Base-by-base conservation (phyloP, 2,888 invertebrate species). In the Dasypogon diadema region DNA sequence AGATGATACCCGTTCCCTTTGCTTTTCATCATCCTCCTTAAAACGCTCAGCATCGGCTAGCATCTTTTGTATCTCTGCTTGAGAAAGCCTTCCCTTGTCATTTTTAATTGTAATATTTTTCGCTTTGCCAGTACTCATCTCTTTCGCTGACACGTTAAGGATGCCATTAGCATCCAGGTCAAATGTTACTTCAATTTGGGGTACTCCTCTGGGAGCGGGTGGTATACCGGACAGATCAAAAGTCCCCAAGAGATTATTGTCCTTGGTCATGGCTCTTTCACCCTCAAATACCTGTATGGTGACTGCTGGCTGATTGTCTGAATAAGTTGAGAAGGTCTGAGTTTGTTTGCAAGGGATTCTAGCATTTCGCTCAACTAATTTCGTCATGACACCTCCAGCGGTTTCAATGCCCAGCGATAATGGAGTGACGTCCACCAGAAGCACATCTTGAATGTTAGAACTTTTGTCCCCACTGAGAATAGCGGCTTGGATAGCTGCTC, bases 141-240 rank as follows among this genome's bases (percentile, higher is more conserved):
- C 91, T 77, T 91, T 90, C 18, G 96, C 96, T 0, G 93, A 91
- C 1, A 96, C 96, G 83, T 95, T 95, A 77, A 99, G 87, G 85
- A 98, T 98, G 83, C 98, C 98, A 86, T 99, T 97, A 60, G 97
- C 97, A 82, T 98, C 97, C 82, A 93, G 90, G 60, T 85, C 85
- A 83, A 94, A 94, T 51, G 93, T 94, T 22, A 94, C 93, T 83
- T 94, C 97, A 87, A 91, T 96, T 86, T 91, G 95, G 78, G 91
- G 97, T 79, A 92, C 96, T 83, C 92, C 98, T 79, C 91, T 93
- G 76, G 92, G 98, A 83, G 94, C 95, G 12, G 98, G 97, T 1
- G 98, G 97, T 82, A 98, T 98, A 37, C 97, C 97, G 4, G 94
- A 93, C 68, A 99, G 89, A 85, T 98, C 96, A 86, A 99, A 99